Evolutionary conservation across 2,797 vertebrate genomes (phyloP), one percentile per base, ranked within the genome.

Genomic region (Poeciliopsis infans): DNA sequence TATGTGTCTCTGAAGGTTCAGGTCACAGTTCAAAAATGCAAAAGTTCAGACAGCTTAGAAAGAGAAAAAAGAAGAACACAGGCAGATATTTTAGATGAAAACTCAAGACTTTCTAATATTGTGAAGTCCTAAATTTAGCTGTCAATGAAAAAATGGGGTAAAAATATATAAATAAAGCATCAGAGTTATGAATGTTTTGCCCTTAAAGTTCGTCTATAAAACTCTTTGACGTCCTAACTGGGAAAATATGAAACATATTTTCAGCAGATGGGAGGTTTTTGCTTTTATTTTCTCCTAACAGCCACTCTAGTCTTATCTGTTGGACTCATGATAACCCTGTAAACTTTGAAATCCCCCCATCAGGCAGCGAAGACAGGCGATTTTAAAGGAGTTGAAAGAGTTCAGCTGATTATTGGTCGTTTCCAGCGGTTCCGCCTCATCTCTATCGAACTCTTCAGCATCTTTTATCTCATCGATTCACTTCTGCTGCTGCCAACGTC

Each of bases 381-480:
- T 39, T 61, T 49, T 71, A 57, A 51, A 72, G 33, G 43, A 53
- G 43, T 8, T 10, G 43, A 57, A 72, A 45, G 33, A 16, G 43
- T 23, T 64, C 12, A 51, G 53, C 31, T 76, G 73, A 75, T 80
- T 75, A 51, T 64, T 20, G 25, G n/a, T 20, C 12, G 1, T 43
- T 36, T 70, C 28, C 6, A 36, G 15, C 6, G 11, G 39, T 5
- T 49, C 20, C 66, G 41, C 66, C 20, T 69, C 66, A 43, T 69
- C 66, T 69, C 66, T 43, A 69, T 69, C 11, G 39, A 68, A 11
- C 66, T 41, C 66, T 68, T 78, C 20, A 36, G n/a, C 61, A n/a
- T 33, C 25, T 79, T 51, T 64, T 36, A 46, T 46, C 72, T 59
- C 51, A 13, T 45, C 13, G 13, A 57, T 57, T 69, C 41, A 36